These are phyloP conservation scores for Falco cherrug DNA, from an alignment of 2,797 vertebrate genomes.

Conservation along the genomic window DNA sequence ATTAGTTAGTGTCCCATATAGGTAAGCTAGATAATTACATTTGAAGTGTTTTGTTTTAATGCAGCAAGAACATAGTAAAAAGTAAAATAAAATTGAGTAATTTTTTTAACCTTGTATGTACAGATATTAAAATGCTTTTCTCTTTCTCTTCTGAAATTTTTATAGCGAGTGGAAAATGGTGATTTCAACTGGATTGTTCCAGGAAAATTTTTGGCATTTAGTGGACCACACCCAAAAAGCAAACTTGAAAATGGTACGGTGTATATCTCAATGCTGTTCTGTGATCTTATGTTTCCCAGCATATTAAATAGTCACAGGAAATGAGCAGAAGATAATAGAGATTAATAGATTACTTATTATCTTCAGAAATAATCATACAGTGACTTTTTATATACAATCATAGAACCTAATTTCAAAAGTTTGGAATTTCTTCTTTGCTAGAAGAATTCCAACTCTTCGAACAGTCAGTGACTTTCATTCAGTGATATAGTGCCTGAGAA, in stretches of 20 bases:
- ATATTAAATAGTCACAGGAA: neutral
- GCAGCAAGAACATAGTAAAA: neutral
- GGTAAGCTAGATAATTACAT: neutral
- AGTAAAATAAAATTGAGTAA: neutral
- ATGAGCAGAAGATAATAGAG: neutral
- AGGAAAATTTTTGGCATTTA: slow-evolving; percentile 94
- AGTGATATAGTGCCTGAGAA: neutral
- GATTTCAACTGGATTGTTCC: slow-evolving; percentile 98
- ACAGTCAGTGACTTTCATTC: neutral
- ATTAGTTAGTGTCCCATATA: neutral
- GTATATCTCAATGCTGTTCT: neutral
- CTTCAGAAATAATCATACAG: neutral
- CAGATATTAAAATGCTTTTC: slow-evolving; percentile 28
- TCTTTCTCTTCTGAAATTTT: slow-evolving; percentile 46
- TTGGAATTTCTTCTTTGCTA: neutral
- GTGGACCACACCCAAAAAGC: slow-evolving; percentile 95
- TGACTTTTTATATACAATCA: neutral
- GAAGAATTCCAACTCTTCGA: neutral
- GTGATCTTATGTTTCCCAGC: neutral
- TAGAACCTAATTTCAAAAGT: neutral
- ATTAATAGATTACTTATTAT: neutral
- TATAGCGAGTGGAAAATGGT: slow-evolving; percentile 95
- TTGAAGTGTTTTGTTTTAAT: neutral
- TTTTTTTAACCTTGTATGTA: neutral
- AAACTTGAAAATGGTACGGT: slow-evolving; percentile 93